A percentile compares a stretch with the other conserved stretches of the same genome.
Conservation (phyloP, 2,113 vertebrate genomes). For the Eclectus roratus region DNA sequence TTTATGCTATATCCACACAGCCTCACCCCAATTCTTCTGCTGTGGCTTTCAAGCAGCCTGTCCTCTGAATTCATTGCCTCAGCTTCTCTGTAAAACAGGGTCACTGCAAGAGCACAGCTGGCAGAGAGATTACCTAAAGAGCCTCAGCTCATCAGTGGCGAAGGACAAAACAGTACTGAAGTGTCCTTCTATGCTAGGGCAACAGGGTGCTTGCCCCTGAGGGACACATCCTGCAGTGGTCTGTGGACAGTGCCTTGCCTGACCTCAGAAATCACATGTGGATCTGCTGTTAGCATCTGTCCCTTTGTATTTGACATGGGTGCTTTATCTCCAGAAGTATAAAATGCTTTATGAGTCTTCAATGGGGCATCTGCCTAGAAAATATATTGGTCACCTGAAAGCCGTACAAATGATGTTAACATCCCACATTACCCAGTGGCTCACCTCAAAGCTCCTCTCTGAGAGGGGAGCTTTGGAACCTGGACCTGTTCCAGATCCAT, state of each 20-base stretch:
- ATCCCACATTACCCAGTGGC: not conserved
- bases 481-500: not conserved
- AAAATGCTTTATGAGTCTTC: not conserved
- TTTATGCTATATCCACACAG: not conserved
- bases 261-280: not conserved
- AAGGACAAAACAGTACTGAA: not conserved
- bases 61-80: constrained; percentile 44
- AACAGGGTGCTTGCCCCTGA: not conserved
- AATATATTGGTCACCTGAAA: not conserved
- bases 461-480: not conserved
- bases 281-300: not conserved
- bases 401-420: not conserved
- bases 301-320: not conserved
- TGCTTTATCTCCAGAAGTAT: not conserved
- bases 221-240: not conserved
- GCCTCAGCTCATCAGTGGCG: not conserved
- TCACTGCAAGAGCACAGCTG: constrained; percentile 3
- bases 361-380: not conserved
- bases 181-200: not conserved
- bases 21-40: not conserved
- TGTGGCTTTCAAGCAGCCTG: not conserved
- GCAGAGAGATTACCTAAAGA: not conserved
- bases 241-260: not conserved
- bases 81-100: constrained; percentile 5
- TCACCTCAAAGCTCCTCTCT: not conserved